Evolutionary conservation across 2,888 invertebrate species (phyloP).

Genomic region (Eristalinus aeneus): DNA sequence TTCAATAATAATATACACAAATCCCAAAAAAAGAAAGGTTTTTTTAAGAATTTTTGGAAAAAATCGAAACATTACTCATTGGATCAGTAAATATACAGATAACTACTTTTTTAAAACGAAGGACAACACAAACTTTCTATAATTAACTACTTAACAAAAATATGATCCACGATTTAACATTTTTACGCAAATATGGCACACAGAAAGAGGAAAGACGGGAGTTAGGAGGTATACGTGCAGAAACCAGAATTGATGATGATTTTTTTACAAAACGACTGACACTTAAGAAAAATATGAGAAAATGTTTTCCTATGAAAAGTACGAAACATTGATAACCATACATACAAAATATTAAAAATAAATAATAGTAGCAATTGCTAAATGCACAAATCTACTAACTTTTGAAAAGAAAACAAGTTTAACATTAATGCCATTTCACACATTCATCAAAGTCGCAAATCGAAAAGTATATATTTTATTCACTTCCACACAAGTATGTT

Average conservation of each 20-base stretch:
- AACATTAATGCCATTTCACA: constrained; percentile 55
- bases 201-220: constrained; percentile 11
- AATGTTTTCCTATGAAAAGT: constrained; percentile 47
- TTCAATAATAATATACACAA: constrained; percentile 75
- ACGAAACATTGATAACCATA: constrained; percentile 45
- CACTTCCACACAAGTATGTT: constrained; percentile 44
- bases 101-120: background rate
- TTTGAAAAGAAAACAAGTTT: constrained; percentile 37
- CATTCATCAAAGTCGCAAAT: constrained; percentile 20
- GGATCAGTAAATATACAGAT: constrained; percentile 85
- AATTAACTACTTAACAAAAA: constrained; percentile 53
- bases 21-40: constrained; percentile 90
- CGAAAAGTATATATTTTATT: background rate
- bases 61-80: constrained; percentile 92
- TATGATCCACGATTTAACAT: constrained; percentile 62
- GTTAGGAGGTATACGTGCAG: constrained; percentile 26
- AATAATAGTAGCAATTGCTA: constrained; percentile 66
- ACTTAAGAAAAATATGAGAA: constrained; percentile 26
- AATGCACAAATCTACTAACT: constrained; percentile 67
- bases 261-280: constrained; percentile 69
- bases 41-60: constrained; percentile 94
- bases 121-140: constrained; percentile 42
- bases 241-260: constrained; percentile 56
- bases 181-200: constrained; percentile 25
- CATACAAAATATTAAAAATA: constrained; percentile 22